Evolutionary conservation across 1,140 invertebrate genomes (phyloP).

Genomic region (Drosophila lini): DNA sequence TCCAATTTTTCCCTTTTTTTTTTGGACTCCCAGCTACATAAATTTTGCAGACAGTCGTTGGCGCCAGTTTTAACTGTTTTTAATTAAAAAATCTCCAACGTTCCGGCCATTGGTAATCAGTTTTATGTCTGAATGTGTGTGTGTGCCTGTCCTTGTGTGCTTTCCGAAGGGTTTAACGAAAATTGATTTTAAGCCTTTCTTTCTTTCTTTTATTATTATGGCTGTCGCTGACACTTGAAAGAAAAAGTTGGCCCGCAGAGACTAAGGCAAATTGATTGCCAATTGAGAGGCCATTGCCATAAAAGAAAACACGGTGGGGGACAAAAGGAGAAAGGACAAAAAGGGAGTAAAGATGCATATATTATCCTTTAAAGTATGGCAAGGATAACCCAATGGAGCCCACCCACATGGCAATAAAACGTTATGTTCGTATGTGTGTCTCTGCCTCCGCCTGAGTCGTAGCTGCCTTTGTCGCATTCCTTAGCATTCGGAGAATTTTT

Average conservation of each 20-base stretch:
- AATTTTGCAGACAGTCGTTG: constrained; percentile 60
- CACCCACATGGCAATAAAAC: constrained; percentile 52
- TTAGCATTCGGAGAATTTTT: constrained; percentile 66
- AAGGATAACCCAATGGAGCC: constrained; percentile 60
- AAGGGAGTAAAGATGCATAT: constrained; percentile 48
- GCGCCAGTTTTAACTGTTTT: constrained; percentile 74
- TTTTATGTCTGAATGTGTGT: constrained; percentile 15
- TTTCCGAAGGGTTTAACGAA: constrained; percentile 45
- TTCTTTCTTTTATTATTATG: constrained; percentile 52
- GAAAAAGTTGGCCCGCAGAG: constrained; percentile 54
- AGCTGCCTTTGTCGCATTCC: constrained; percentile 40
- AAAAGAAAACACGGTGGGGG: constrained; percentile 26
- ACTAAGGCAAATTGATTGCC: constrained; percentile 76
- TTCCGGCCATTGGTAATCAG: constrained; percentile 60
- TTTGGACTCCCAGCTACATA: constrained; percentile 51
- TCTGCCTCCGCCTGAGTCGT: neutral
- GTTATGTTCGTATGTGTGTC: constrained; percentile 22
- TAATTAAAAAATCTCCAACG: constrained; percentile 69
- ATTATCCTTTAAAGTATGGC: constrained; percentile 70
- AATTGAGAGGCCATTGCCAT: constrained; percentile 63
- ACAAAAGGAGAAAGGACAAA: constrained; percentile 1
- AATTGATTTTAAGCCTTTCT: constrained; percentile 65
- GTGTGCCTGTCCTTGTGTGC: constrained; percentile 4
- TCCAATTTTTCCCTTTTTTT: constrained; percentile 21
- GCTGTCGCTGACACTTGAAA: constrained; percentile 68